These are phyloP conservation scores for Furcula furcula DNA, from an alignment of 2,888 invertebrate species.

Conservation along the genomic window DNA sequence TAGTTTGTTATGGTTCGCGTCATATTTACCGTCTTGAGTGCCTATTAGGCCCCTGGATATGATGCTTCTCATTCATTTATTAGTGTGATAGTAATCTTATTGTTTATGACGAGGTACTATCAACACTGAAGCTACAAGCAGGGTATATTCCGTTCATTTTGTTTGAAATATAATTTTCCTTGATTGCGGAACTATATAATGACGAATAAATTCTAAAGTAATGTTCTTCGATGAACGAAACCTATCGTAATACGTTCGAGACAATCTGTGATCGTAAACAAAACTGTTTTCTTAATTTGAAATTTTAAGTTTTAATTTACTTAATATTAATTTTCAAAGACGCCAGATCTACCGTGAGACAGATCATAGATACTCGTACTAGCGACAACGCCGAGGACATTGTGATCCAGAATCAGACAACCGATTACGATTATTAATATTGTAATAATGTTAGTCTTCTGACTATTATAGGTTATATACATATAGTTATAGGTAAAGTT, in stretches of 20 bases:
- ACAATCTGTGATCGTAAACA: too few species aligned
- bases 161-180: not conserved
- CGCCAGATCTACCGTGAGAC: too few species aligned
- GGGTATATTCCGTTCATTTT: not conserved
- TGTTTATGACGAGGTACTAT: conserved; percentile 29
- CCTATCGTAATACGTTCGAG: not conserved
- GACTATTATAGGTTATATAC: too few species aligned
- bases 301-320: too few species aligned
- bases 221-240: not conserved
- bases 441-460: too few species aligned
- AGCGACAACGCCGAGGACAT: too few species aligned
- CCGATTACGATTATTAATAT: too few species aligned
- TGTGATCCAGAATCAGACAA: too few species aligned
- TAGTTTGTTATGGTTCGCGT: conserved; percentile 53
- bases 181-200: not conserved
- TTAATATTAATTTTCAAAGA: too few species aligned
- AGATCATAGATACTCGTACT: too few species aligned
- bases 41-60: conserved; percentile 48
- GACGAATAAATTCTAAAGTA: not conserved
- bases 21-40: conserved; percentile 43
- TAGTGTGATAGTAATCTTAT: conserved; percentile 46
- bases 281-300: too few species aligned
- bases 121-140: not conserved
- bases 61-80: conserved; percentile 45
- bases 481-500: too few species aligned